Evolutionary conservation across 2,797 vertebrate genomes (phyloP).

Genomic region (Chelmon rostratus): DNA sequence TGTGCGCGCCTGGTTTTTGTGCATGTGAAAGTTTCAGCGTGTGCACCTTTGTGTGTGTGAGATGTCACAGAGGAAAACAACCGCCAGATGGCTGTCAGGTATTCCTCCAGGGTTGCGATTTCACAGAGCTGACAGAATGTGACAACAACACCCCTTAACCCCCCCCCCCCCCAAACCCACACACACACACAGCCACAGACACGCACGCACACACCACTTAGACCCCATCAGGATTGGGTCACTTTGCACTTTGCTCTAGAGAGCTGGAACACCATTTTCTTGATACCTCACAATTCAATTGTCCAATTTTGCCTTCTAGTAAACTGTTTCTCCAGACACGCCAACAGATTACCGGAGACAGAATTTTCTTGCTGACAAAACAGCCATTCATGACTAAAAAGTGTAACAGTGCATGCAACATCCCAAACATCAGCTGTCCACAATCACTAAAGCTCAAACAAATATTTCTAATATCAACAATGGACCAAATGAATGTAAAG

Average conservation of each 20-base stretch:
- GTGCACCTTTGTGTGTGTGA: slow-evolving; percentile 9
- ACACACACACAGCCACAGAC: slow-evolving; percentile 19
- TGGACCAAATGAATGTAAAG: no score
- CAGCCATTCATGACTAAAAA: neutral
- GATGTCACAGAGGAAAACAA: slow-evolving; percentile 43
- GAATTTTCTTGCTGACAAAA: neutral
- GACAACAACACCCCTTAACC: slow-evolving; percentile 41
- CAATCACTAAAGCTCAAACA: no score
- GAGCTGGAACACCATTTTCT: slow-evolving; percentile 2
- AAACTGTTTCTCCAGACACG: neutral
- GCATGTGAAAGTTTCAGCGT: neutral
- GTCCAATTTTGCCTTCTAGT: neutral
- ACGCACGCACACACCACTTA: slow-evolving; percentile 20
- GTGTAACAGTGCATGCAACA: no score
- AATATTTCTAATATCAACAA: no score
- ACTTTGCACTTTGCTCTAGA: slow-evolving; percentile 12
- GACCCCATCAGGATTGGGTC: slow-evolving; percentile 25
- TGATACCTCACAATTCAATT: slow-evolving; percentile 15
- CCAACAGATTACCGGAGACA: neutral
- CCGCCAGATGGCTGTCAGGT: slow-evolving; percentile 66
- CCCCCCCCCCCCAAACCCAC: neutral
- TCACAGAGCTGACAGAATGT: slow-evolving; percentile 59
- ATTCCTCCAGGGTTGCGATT: slow-evolving; percentile 49
- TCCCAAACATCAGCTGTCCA: no score
- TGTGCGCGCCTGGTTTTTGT: neutral